Base-by-base conservation (phyloP, 2,888 invertebrate genomes). In the Calephelis perditalis region DNA sequence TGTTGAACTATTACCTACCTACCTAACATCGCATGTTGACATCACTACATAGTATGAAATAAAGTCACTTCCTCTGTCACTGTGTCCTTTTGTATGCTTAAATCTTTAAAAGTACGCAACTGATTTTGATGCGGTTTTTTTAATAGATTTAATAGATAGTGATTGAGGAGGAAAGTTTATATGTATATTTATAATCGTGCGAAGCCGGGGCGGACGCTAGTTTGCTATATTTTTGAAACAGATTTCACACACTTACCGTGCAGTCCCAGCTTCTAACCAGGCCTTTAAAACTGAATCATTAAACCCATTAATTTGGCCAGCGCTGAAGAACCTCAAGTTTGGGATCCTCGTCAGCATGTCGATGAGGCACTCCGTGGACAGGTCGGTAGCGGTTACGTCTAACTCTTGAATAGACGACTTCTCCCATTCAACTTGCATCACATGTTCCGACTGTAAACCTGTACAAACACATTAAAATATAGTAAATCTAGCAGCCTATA, bases 401-500 rank as follows among this genome's bases (percentile, higher is more conserved):
- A 99, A 80, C 85, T 99, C 99, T 79, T 96, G 96, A 61, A 99
- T 84, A 0, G 95, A 94, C 1, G 97, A 96, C 82, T 98, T 98
- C 82, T 99, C 99, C 99, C 99, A 99, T 75, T 99, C 99, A 8
- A 98, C 98, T 77, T 96, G 95, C 95, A 97, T 96, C 64, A 99
- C 95, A 81, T 96, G 93, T 71, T 98, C 97, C 70, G 97, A 97
- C 77, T 96, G 95, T 8, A 99, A 92, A 80, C 94, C 98, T 97
- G 78, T 11, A 56, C 40, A 6, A 40, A 7, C 1, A 40, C 8
- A 40, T 40, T 40, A 4, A 40, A 40, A 8, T 40, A 7, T 4
- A 40, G 6, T 40, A 8, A 40, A 40, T 26, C 26, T 26, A 26
- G 4, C 4, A 26, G 3, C 4, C 26, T 26, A 3, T 26, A 26